These are phyloP conservation scores for Hemitrygon akajei DNA, from an alignment of 2,797 vertebrate species.

Conservation along the genomic window DNA sequence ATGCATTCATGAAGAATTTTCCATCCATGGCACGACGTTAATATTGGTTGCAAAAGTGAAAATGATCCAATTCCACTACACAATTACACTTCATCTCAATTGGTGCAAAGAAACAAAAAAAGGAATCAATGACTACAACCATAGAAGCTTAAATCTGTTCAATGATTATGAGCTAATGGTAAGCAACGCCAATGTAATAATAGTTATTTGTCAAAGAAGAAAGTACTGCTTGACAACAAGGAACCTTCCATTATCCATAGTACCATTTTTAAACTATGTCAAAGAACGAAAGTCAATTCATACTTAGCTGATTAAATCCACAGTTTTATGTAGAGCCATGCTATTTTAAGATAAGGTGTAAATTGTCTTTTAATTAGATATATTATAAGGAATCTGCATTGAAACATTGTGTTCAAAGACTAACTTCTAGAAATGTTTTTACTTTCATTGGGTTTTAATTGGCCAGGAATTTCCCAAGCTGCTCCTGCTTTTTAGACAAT, in stretches of 20 bases:
- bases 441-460: neutral
- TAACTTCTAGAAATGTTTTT: neutral
- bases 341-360: neutral
- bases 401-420: neutral
- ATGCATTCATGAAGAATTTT: no score
- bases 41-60: slow-evolving; percentile 3
- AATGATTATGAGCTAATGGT: slow-evolving; percentile 27
- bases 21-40: neutral
- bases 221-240: neutral
- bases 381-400: neutral
- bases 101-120: slow-evolving; percentile 11
- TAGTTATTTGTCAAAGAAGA: slow-evolving; percentile 16
- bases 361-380: slow-evolving; percentile 13
- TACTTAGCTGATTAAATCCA: neutral
- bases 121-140: neutral
- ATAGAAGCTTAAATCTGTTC: neutral
- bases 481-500: no score
- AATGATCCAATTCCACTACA: neutral
- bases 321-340: neutral
- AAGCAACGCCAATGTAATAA: slow-evolving; percentile 24
- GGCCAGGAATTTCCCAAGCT: neutral
- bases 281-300: neutral
- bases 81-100: slow-evolving; percentile 31
- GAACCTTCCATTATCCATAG: slow-evolving; percentile 9
- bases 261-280: neutral